A percentile compares a stretch with the other conserved stretches of the same genome.
Evolutionary conservation across 2,888 invertebrate genomes (phyloP).

Genomic region (Psylliodes chrysocephalus): DNA sequence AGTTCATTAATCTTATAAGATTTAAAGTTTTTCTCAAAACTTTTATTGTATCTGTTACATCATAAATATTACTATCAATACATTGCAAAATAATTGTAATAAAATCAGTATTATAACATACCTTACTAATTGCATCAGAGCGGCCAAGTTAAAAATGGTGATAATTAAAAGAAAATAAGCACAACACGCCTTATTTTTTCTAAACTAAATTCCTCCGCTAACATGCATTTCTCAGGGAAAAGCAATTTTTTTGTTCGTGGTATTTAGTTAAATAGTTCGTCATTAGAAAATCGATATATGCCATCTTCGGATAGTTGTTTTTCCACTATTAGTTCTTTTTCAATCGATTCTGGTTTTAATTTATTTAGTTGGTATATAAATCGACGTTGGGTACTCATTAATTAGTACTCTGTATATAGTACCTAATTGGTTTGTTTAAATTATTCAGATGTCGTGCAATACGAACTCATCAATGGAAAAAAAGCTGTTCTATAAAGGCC

Average conservation of each 20-base stretch:
- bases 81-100: background rate
- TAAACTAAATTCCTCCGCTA: background rate
- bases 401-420: conserved; percentile 14
- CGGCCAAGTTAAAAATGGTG: conserved; percentile 20
- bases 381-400: conserved; percentile 10
- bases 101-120: background rate
- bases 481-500: too few relatives aligned
- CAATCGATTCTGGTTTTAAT: conserved; percentile 12
- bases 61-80: background rate
- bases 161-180: conserved; percentile 15
- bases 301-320: conserved; percentile 29
- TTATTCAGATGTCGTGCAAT: conserved; percentile 1
- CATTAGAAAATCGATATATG: conserved; percentile 29
- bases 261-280: conserved; percentile 3
- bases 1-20: too few relatives aligned
- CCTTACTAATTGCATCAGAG: conserved; percentile 5
- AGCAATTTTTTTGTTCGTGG: background rate
- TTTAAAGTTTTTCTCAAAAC: too few relatives aligned
- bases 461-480: too few relatives aligned
- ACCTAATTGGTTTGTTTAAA: conserved; percentile 3
- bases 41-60: too few relatives aligned
- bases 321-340: background rate
- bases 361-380: conserved; percentile 2
- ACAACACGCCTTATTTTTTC: conserved; percentile 10
- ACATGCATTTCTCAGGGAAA: conserved; percentile 7